These are phyloP conservation scores for Drosophila mojavensis DNA, from an alignment of 1,140 invertebrate genomes.

Conservation along the genomic window DNA sequence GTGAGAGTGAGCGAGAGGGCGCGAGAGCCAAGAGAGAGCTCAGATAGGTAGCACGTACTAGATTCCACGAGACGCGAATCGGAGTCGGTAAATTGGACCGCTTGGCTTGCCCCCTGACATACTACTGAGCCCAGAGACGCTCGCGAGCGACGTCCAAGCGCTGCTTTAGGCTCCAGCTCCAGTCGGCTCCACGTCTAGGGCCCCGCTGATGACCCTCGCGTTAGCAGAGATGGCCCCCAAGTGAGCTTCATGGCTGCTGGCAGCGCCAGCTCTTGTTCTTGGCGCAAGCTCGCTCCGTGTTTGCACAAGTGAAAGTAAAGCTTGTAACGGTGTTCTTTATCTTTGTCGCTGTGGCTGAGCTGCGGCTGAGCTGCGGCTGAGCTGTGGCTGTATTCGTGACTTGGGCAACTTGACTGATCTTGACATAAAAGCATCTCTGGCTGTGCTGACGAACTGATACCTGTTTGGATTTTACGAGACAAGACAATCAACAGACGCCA, in stretches of 20 bases:
- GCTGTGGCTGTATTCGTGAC: conserved; percentile 1
- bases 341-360: conserved; percentile 14
- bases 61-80: conserved; percentile 17
- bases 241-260: conserved; percentile 18
- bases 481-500: not conserved
- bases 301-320: conserved; percentile 79
- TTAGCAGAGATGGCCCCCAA: conserved; percentile 25
- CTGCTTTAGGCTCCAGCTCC: conserved; percentile 6
- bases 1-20: not conserved
- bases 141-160: conserved; percentile 43
- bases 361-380: conserved; percentile 4
- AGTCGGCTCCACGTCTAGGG: conserved; percentile 33
- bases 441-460: not conserved
- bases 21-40: not conserved
- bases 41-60: not conserved
- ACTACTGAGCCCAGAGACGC: conserved; percentile 68
- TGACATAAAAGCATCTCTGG: conserved; percentile 60
- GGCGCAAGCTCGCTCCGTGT: conserved; percentile 39
- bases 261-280: conserved; percentile 49
- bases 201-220: conserved; percentile 36
- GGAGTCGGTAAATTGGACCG: conserved; percentile 47
- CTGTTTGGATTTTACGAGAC: conserved; percentile 19
- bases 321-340: conserved; percentile 49
- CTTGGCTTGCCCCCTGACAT: conserved; percentile 74
- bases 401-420: conserved; percentile 55